phyloP scores from a whole-genome alignment of 2,888 invertebrate genomes.

The Patella ulyssiponensis region DNA sequence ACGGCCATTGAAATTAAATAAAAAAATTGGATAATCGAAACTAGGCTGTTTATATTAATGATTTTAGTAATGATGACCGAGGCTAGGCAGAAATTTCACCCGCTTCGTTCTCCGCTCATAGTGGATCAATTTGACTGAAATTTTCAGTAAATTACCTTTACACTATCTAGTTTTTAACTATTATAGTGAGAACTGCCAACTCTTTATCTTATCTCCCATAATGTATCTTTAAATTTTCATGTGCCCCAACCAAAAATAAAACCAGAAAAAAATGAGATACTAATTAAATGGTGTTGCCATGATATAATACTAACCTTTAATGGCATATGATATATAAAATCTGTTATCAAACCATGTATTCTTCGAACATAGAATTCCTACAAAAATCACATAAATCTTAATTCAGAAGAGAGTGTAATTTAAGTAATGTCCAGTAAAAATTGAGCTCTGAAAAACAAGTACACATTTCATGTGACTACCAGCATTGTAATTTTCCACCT shows the following conservation, averaged over 20 bases:
- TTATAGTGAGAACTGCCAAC: too few species aligned
- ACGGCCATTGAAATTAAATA: too few species aligned
- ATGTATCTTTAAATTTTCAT: too few species aligned
- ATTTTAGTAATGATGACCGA: too few species aligned
- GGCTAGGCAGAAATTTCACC: too few species aligned
- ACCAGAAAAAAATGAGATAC: not conserved
- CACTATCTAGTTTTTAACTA: too few species aligned
- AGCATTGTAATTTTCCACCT: not conserved
- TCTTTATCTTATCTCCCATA: too few species aligned
- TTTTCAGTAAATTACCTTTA: too few species aligned
- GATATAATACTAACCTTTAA: slow-evolving; percentile 78
- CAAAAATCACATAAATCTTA: slow-evolving; percentile 28
- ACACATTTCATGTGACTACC: not conserved
- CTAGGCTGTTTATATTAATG: too few species aligned
- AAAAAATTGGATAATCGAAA: too few species aligned
- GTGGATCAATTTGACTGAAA: too few species aligned
- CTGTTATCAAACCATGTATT: slow-evolving; percentile 88
- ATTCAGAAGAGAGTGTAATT: slow-evolving; percentile 20
- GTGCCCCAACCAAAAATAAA: not conserved
- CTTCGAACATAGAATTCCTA: slow-evolving; percentile 86
- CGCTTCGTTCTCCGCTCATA: too few species aligned
- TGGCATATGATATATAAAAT: slow-evolving; percentile 94
- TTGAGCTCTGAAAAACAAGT: not conserved
- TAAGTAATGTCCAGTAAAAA: not conserved
- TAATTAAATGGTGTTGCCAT: not conserved